phyloP scores from a whole-genome alignment of 2,797 vertebrate species.

The Sphaeramia orbicularis region DNA sequence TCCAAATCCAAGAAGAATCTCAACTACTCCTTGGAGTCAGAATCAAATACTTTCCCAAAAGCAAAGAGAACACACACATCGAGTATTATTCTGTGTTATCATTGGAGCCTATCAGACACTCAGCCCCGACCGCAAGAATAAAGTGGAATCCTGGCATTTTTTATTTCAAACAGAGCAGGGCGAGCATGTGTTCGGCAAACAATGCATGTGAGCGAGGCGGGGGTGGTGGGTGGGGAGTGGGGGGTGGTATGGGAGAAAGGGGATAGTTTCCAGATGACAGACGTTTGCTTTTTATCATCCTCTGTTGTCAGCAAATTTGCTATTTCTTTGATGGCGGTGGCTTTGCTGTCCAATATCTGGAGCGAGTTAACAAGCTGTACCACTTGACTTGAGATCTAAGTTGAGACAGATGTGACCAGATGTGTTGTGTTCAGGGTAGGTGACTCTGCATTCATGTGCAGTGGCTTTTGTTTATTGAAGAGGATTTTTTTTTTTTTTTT shows the following conservation, averaged over 20 bases:
- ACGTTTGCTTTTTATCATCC: constrained; percentile 64
- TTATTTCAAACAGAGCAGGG: constrained; percentile 69
- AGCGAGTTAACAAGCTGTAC: constrained; percentile 56
- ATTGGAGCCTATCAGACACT: constrained; percentile 57
- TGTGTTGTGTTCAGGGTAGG: constrained; percentile 45
- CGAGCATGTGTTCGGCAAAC: constrained; percentile 69
- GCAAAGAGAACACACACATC: constrained; percentile 35
- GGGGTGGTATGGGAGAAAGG: constrained; percentile 15
- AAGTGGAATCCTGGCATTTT: constrained; percentile 66
- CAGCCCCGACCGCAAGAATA: constrained; percentile 30
- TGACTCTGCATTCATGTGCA: constrained; percentile 18
- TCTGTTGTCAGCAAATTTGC: constrained; percentile 57
- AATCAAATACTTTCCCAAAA: constrained; percentile 1
- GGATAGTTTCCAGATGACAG: constrained; percentile 76
- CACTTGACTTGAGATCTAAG: constrained; percentile 56
- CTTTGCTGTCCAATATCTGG: constrained; percentile 45
- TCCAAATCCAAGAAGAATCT: constrained; percentile 1
- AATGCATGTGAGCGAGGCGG: constrained; percentile 34
- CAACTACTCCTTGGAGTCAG: not conserved
- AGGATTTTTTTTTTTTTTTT: constrained; percentile 5
- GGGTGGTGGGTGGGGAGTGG: constrained; percentile 10
- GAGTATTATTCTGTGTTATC: constrained; percentile 50
- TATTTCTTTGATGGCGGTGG: constrained; percentile 52
- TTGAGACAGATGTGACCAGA: constrained; percentile 60
- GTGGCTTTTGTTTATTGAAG: constrained; percentile 32